Base-by-base conservation (phyloP, 2,797 vertebrate genomes). In the Sebastes oblongus region DNA sequence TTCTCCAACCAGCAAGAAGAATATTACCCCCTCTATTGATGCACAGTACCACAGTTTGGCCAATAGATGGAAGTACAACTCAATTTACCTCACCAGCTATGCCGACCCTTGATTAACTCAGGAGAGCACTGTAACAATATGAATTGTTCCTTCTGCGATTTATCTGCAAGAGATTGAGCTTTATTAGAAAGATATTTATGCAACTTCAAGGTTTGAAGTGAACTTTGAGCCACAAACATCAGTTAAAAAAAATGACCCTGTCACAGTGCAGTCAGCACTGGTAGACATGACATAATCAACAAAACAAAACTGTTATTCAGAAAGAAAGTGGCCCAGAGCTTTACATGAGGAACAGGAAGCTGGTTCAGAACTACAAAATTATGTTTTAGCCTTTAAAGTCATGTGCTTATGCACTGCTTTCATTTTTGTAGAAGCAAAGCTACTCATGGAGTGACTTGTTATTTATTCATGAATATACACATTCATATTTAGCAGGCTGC, bases 61-160 rank as follows among this genome's bases (percentile, higher is more conserved):
- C 92, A 90, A 75, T 82, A 93, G 93, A 73, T 89, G 93, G 91
- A 69, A 84, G 81, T 60, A 56, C 27, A 88, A 39, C 66, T 59
- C 79, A 75, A 39, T 61, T 72, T 20, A 32, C 18, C 46, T 76
- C 29, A 11, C 12, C 13, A 64, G 54, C 30, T 75, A 7, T 14
- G 14, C 39, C 18, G 1, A 71, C 2, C 12, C 3, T 7, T 46
- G 5, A 72, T 24, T 56, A 16, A 72, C 32, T 29, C 36, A 64
- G 42, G 9, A 13, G 4, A 66, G 24, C 13, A 55, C 2, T 12
- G 1, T 8, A 20, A 54, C 5, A 20, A 27, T 24, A 22, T 66
- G 2, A 64, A 75, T 34, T 11, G 29, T 32, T 82, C 24, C 9
- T 30, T 70, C 20, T 77, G 32, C 1, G 3, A 7, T 32, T 46